Base-by-base conservation (phyloP, 2,113 vertebrate species). In the Albula glossodonta region DNA sequence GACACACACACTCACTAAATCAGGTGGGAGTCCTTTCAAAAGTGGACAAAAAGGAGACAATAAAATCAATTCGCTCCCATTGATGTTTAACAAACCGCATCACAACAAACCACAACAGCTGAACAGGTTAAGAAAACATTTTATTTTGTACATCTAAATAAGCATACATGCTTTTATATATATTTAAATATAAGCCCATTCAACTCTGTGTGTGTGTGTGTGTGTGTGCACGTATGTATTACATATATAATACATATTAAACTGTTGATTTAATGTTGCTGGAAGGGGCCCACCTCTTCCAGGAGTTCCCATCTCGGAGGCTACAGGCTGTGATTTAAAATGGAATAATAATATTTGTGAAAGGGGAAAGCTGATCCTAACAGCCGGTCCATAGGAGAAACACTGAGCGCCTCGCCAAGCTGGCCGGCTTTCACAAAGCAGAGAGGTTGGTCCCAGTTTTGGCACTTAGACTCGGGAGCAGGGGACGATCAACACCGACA, bases 1-100 rank as follows among this genome's bases (percentile, higher is more conserved):
- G 88, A 87, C 84, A 88, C 90, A 93, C 92, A 90, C 91, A 93
- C 88, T 87, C 88, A 86, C 91, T 90, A 89, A 93, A 91, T 93
- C 86, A 90, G 89, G 88, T 94, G 89, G 91, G 19, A 84, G 88
- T 87, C 52, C 87, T 80, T 92, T 87, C 80, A 90, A 77, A 88
- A 81, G 31, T 79, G 80, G 60, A 78, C 78, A 70, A 86, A 87
- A 86, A 89, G 4, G 82, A 86, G 85, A 85, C 60, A 77, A 82
- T 84, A 81, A 83, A 86, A 85, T 86, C 85, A 85, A 80, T 85
- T 85, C 50, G 86, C 70, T 53, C 41, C 83, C 70, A 86, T 78
- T 87, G 81, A 84, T 90, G 87, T 91, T 91, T 90, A 89, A 88
- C 11, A 52, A 81, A 88, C 91, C 89, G 88, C 51, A 52, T 17